These are phyloP conservation scores for Drosophila sulfurigaster DNA, from an alignment of 1,140 invertebrate genomes.

Conservation along the genomic window DNA sequence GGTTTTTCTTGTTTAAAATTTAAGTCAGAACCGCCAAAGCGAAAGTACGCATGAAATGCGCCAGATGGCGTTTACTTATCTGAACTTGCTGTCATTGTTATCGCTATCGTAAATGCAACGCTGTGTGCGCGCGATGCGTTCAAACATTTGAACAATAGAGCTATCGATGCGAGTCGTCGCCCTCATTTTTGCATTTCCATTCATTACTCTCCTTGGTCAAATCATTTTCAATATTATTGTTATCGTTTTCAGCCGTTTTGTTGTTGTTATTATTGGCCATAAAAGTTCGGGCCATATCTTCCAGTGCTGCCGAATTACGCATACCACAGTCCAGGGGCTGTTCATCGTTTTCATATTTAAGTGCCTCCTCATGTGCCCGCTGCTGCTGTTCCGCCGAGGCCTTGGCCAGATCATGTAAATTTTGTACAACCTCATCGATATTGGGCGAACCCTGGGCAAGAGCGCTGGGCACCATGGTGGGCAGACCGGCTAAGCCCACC, in stretches of 20 bases:
- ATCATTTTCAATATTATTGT: constrained; percentile 50
- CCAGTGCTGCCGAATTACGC: constrained; percentile 55
- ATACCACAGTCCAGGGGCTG: constrained; percentile 69
- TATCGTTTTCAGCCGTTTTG: constrained; percentile 45
- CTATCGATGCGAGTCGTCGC: constrained; percentile 53
- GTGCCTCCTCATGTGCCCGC: constrained; percentile 36
- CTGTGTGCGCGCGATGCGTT: constrained; percentile 13
- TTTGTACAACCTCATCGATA: constrained; percentile 71
- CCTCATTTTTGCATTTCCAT: constrained; percentile 70
- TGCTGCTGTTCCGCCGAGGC: constrained; percentile 63
- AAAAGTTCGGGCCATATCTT: constrained; percentile 66
- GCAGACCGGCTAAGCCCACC: constrained; percentile 35
- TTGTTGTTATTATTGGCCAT: constrained; percentile 55
- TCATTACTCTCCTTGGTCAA: constrained; percentile 58
- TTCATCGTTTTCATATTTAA: constrained; percentile 63
- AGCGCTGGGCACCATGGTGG: constrained; percentile 50
- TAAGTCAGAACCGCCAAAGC: constrained; percentile 33
- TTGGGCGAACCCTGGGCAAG: constrained; percentile 57
- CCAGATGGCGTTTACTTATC: constrained; percentile 33
- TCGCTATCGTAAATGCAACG: constrained; percentile 43
- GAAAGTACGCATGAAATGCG: constrained; percentile 16
- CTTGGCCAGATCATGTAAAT: constrained; percentile 73
- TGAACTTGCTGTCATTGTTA: constrained; percentile 5
- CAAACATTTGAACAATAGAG: constrained; percentile 1
- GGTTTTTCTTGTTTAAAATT: constrained; percentile 23